A percentile compares a stretch with the other conserved stretches of the same genome.
These are phyloP conservation scores for Drosophila quinaria DNA, from an alignment of 2,888 invertebrate species.

Conservation along the genomic window DNA sequence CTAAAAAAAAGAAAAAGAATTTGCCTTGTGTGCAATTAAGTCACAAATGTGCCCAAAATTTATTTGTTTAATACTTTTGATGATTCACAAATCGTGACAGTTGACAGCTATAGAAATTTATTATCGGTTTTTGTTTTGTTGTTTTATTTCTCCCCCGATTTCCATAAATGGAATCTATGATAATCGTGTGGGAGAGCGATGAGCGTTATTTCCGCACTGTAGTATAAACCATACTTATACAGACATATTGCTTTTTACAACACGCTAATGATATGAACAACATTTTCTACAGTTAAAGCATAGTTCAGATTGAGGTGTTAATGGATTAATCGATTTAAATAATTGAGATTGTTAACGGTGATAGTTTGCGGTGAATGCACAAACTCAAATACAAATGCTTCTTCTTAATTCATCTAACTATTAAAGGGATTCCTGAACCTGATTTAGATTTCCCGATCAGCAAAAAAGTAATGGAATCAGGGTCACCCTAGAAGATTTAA, in stretches of 20 bases:
- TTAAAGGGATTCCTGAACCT: background rate
- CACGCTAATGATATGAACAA: conserved; percentile 32
- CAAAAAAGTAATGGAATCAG: background rate
- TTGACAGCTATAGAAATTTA: conserved; percentile 48
- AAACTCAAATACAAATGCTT: background rate
- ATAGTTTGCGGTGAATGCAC: conserved; percentile 2
- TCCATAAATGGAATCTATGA: conserved; percentile 42
- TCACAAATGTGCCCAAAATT: conserved; percentile 42
- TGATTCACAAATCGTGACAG: conserved; percentile 62
- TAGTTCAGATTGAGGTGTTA: conserved; percentile 31
- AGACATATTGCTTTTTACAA: conserved; percentile 21
- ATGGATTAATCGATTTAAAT: conserved; percentile 28
- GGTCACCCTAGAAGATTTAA: background rate
- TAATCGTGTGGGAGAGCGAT: conserved; percentile 35
- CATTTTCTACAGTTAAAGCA: conserved; percentile 1
- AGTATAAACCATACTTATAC: conserved; percentile 22
- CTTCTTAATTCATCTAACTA: background rate
- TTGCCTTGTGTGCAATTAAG: conserved; percentile 53
- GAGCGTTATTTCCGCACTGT: conserved; percentile 29
- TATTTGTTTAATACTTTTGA: conserved; percentile 34
- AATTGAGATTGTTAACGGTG: conserved; percentile 18
- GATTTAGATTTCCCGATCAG: background rate
- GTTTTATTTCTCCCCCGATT: conserved; percentile 18
- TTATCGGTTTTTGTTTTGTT: conserved; percentile 24
- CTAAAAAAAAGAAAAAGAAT: conserved; percentile 20